Percentiles rank a stretch among this genome's conserved stretches.
Conservation (phyloP, 2,888 invertebrate genomes). For the Oxyteleia sp. region DNA sequence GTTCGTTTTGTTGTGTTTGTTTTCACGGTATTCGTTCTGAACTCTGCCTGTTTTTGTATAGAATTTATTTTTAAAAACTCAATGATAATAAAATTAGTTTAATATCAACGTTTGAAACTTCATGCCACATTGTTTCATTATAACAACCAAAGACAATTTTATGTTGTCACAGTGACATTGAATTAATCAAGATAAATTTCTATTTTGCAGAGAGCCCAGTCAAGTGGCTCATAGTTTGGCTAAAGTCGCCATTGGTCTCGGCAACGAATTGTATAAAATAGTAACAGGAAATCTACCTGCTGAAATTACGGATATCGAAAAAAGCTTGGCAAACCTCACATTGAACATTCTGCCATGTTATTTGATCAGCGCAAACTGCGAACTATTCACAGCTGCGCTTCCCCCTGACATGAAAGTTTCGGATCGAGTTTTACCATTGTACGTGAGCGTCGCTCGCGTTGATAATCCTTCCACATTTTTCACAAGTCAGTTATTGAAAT, state of each 20-base stretch:
- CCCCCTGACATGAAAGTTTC: slow-evolving; percentile 88
- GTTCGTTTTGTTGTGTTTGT: no score
- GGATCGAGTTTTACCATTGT: slow-evolving; percentile 88
- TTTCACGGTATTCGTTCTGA: no score
- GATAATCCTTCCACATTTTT: slow-evolving; percentile 89
- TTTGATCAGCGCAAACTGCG: slow-evolving; percentile 91
- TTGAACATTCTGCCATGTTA: slow-evolving; percentile 93
- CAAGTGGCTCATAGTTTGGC: slow-evolving; percentile 88
- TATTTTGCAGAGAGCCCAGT: slow-evolving; percentile 75
- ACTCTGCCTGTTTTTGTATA: no score
- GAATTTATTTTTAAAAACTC: no score
- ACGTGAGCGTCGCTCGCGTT: slow-evolving; percentile 90
- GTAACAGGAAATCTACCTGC: slow-evolving; percentile 88
- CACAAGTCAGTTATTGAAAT: slow-evolving; percentile 90
- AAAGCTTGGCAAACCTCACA: slow-evolving; percentile 76
- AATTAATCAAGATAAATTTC: no score
- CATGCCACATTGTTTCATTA: no score
- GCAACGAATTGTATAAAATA: slow-evolving; percentile 90
- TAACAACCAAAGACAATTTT: no score
- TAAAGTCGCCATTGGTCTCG: slow-evolving; percentile 90
- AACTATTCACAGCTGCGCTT: slow-evolving; percentile 89
- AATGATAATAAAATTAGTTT: no score
- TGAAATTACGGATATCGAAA: slow-evolving; percentile 46
- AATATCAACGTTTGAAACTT: no score
- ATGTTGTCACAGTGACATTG: no score